A percentile compares a stretch with the other conserved stretches of the same genome.
Conservation (phyloP, 1,140 invertebrate genomes). For the Drosophila fuyamai region DNA sequence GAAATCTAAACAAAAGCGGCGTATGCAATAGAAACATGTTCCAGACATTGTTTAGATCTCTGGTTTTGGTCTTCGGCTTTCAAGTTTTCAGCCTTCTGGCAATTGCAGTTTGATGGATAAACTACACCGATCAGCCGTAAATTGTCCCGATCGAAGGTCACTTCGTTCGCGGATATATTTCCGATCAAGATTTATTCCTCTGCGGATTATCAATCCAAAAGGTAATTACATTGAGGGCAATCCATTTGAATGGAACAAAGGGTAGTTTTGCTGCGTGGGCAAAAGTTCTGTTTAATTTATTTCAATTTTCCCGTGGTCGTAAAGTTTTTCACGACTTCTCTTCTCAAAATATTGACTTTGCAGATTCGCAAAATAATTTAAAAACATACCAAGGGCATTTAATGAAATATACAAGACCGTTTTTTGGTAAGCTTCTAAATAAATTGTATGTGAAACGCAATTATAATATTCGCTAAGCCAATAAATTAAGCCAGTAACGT, state of each 20-base stretch:
- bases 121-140: slow-evolving; percentile 22
- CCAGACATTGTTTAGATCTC: slow-evolving; percentile 77
- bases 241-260: not conserved
- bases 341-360: slow-evolving; percentile 3
- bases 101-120: slow-evolving; percentile 45
- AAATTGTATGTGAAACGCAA: no score
- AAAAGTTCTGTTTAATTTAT: slow-evolving; percentile 1
- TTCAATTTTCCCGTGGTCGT: not conserved
- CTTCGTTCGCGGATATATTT: slow-evolving; percentile 22
- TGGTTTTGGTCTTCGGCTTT: slow-evolving; percentile 36
- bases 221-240: slow-evolving; percentile 11
- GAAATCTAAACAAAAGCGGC: slow-evolving; percentile 62
- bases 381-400: not conserved
- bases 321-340: not conserved
- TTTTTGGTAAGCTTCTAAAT: not conserved
- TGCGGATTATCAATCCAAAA: slow-evolving; percentile 17
- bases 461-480: no score
- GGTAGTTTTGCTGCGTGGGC: not conserved
- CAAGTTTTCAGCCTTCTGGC: slow-evolving; percentile 35
- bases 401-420: not conserved
- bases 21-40: slow-evolving; percentile 69
- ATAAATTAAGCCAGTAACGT: no score
- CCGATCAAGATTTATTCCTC: slow-evolving; percentile 11
- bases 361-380: not conserved
- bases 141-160: slow-evolving; percentile 28